A percentile compares a stretch with the other conserved stretches of the same genome.
Conservation (phyloP, 1,140 invertebrate genomes). For the Eumeta japonica region DNA sequence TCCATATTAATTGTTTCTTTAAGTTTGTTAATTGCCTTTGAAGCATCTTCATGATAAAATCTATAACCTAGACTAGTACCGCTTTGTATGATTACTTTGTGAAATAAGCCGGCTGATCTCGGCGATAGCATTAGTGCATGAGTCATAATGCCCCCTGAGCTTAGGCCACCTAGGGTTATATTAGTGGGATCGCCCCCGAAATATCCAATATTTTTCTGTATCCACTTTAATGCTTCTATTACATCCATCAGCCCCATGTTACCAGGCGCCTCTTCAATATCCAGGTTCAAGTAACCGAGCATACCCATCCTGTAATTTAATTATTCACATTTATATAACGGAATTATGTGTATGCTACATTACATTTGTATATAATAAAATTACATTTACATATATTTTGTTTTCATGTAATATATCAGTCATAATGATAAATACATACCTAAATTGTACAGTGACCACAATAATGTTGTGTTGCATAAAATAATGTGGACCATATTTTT, state of each 20-base stretch:
- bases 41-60: constrained; percentile 12
- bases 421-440: too few relatives aligned
- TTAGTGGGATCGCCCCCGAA: neutral
- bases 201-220: neutral
- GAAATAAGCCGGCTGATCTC: constrained; percentile 3
- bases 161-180: neutral
- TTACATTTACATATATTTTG: too few relatives aligned
- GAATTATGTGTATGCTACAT: too few relatives aligned
- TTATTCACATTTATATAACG: too few relatives aligned
- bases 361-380: too few relatives aligned
- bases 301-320: constrained; percentile 1
- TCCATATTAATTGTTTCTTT: constrained; percentile 15
- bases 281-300: neutral
- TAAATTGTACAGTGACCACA: constrained; percentile 8
- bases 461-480: constrained; percentile 7
- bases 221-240: neutral
- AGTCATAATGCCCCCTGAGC: neutral
- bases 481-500: constrained; percentile 6
- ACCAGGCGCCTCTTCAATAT: neutral
- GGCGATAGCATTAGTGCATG: constrained; percentile 2
- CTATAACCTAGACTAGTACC: constrained; percentile 7
- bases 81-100: constrained; percentile 7
- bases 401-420: too few relatives aligned
- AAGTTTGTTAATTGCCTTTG: constrained; percentile 8
- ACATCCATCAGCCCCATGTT: neutral